Base-by-base conservation (phyloP, 1,140 invertebrate genomes). In the Chrysoperla carnea region DNA sequence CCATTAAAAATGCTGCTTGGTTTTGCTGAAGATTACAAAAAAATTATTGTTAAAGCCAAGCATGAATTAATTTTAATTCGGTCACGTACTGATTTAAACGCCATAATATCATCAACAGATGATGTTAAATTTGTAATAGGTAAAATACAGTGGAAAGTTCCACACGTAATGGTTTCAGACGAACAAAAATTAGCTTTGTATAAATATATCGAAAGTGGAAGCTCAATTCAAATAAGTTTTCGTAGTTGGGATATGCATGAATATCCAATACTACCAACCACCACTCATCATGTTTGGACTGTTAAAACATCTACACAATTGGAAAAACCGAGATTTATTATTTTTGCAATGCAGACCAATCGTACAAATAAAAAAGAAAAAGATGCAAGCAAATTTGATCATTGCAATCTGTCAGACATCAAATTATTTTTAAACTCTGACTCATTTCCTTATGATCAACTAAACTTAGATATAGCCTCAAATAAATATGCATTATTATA, bases 1-100 rank as follows among this genome's bases (percentile, higher is more conserved):
- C 60, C 61, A 8, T 37, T 63, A 6, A 56, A 45, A 27, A 41
- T 54, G 36, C 36, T 64, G 1, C 44, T 61, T 1, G 57, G 58
- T 13, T 63, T 63, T 52, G 56, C 54, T 29, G 57, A 64, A 49
- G 60, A 64, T 50, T 64, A 60, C 50, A 48, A 51, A 36, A 53
- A 55, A 49, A 54, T 66, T 31, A 46, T 63, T 11, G 40, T 60
- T 2, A 62, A 63, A 44, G 50, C 48, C 41, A 59, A 61, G 47
- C 60, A 62, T 51, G 59, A 64, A 46, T 37, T 65, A 7, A 54
- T 63, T 49, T 44, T 63, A 13, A 51, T 52, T 12, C 46, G 56
- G 43, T 37, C 55, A 8, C 52, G 48, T 23, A 51, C 37, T 1
- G 49, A 59, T 50, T n/a, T 42, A 4, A 48, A 50, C 6, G 17